phyloP scores from a whole-genome alignment of 2,888 invertebrate genomes.

The Tetragnatha montana region DNA sequence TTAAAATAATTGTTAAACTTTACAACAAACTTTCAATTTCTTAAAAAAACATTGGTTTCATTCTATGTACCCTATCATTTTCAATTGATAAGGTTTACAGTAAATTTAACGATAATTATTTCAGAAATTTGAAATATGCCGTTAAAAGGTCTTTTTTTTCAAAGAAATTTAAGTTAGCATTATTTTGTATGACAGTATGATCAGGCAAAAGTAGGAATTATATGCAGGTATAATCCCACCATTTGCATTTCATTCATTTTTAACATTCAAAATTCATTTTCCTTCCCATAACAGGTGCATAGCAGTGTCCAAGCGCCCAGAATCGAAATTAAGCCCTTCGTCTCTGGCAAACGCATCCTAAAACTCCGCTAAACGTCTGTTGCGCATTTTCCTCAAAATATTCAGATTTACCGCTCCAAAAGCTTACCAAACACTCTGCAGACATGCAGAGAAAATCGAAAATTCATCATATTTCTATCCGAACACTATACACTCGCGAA shows the following conservation, averaged over 20 bases:
- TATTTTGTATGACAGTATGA: too few relatives aligned
- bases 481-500: not conserved
- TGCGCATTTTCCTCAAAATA: not conserved
- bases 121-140: not conserved
- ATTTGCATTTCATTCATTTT: too few relatives aligned
- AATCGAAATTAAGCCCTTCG: too few relatives aligned
- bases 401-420: not conserved
- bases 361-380: not conserved
- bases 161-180: too few relatives aligned
- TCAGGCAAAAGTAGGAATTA: too few relatives aligned
- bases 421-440: not conserved
- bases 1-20: too few relatives aligned
- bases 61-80: not conserved
- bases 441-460: slow-evolving; percentile 1
- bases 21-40: too few relatives aligned
- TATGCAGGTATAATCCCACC: too few relatives aligned
- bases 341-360: not conserved
- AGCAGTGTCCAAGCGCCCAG: too few relatives aligned
- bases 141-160: too few relatives aligned
- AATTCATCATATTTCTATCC: slow-evolving; percentile 21
- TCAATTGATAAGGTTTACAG: not conserved
- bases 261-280: too few relatives aligned
- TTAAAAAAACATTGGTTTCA: not conserved
- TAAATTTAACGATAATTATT: not conserved
- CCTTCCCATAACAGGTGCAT: too few relatives aligned